A percentile compares a stretch with the other conserved stretches of the same genome.
Conservation (phyloP, 2,888 invertebrate genomes). For the Calephelis perditalis region DNA sequence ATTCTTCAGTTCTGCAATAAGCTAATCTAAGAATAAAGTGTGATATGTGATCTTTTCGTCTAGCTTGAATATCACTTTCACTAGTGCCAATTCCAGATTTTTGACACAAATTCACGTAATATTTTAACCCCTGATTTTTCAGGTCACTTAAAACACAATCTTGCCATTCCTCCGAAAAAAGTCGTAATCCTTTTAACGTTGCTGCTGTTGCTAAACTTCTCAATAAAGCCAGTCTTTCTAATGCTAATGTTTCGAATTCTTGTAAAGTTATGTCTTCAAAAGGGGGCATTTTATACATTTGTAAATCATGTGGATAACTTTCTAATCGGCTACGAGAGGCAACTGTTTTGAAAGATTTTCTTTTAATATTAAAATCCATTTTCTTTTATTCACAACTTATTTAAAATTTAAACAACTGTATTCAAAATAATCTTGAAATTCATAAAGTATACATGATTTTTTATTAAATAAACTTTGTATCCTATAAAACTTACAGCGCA, state of each 20-base stretch:
- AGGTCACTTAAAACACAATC: conserved; percentile 81
- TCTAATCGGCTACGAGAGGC: conserved; percentile 65
- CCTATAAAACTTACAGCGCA: no score
- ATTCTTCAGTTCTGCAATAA: conserved; percentile 92
- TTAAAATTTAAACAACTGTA: no score
- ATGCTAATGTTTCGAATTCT: conserved; percentile 92
- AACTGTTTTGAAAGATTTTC: conserved; percentile 54
- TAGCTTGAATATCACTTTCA: conserved; percentile 81
- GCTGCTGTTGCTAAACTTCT: conserved; percentile 87
- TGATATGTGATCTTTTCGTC: conserved; percentile 91
- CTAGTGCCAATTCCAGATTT: conserved; percentile 71
- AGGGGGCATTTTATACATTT: conserved; percentile 89
- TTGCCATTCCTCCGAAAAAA: conserved; percentile 83
- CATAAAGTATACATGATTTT: no score
- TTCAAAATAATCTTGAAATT: no score
- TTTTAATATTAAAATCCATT: conserved; percentile 69
- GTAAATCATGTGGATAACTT: conserved; percentile 85
- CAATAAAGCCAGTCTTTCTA: conserved; percentile 89
- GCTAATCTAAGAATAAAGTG: conserved; percentile 95
- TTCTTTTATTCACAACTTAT: neutral
- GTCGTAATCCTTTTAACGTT: conserved; percentile 78
- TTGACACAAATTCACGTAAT: conserved; percentile 80
- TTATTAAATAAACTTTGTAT: no score
- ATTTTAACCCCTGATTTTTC: conserved; percentile 81
- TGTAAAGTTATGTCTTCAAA: conserved; percentile 83